A percentile compares a stretch with the other conserved stretches of the same genome.
phyloP scores from a whole-genome alignment of 2,113 vertebrate genomes.

The Eolophus roseicapilla region DNA sequence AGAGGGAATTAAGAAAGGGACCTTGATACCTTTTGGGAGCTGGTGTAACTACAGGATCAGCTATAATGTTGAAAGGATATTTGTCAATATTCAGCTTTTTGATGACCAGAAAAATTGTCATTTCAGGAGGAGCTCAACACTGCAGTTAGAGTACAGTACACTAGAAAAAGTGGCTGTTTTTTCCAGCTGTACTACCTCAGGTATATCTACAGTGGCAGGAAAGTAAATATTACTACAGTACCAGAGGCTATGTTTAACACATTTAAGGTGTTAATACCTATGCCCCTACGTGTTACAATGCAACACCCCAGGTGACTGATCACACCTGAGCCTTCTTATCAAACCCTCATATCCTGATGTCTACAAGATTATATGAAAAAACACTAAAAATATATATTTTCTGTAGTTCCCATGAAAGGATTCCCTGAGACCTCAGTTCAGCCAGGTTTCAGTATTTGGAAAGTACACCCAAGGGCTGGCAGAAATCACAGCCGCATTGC shows the following conservation, averaged over 20 bases:
- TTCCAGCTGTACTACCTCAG: background rate
- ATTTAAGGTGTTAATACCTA: background rate
- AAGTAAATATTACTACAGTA: background rate
- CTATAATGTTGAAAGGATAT: background rate
- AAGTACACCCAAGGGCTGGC: background rate
- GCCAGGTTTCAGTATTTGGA: background rate
- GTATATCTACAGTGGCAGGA: background rate
- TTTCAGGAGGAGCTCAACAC: background rate
- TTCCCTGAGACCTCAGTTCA: background rate
- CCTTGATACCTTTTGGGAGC: background rate
- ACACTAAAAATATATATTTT: background rate
- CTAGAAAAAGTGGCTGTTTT: background rate
- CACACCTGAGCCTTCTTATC: background rate
- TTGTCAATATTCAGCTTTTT: background rate
- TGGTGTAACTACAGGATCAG: background rate
- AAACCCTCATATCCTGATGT: background rate
- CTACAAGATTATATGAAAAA: background rate
- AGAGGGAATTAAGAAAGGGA: background rate
- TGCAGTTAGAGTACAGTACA: background rate
- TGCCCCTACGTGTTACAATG: background rate
- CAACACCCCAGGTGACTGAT: background rate
- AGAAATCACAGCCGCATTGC: background rate
- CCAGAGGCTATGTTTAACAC: background rate
- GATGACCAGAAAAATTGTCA: background rate
- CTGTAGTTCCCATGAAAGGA: background rate